Evolutionary conservation across 2,113 vertebrate genomes (phyloP).

Genomic region (Carollia perspicillata): DNA sequence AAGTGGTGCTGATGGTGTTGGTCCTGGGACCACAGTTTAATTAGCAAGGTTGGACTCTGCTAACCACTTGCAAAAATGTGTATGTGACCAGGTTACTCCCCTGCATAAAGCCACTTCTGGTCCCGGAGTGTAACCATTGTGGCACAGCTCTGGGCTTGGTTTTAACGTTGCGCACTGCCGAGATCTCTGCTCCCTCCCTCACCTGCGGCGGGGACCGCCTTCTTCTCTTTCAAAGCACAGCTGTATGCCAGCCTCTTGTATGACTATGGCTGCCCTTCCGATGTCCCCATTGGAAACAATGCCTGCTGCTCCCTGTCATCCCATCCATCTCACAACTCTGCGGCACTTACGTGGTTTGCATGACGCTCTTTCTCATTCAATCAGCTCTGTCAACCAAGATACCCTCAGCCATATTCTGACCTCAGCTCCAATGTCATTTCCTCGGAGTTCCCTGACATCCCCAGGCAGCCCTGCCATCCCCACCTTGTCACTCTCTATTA

Average conservation of each 20-base stretch:
- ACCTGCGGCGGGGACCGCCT: neutral
- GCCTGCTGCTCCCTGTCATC: fast-evolving
- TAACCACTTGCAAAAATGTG: neutral
- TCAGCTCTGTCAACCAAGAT: neutral
- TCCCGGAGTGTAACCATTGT: neutral
- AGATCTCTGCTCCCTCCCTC: neutral
- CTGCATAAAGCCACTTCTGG: too few species aligned
- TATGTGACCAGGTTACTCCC: neutral
- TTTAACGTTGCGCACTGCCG: too few species aligned
- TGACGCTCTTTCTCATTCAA: neutral
- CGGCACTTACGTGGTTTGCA: neutral
- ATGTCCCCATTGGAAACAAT: neutral
- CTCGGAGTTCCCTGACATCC: neutral
- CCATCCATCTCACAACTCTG: neutral
- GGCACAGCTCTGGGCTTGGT: neutral
- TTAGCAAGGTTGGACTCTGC: neutral
- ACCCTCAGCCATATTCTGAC: neutral
- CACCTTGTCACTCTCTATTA: neutral
- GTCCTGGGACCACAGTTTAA: neutral
- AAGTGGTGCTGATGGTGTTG: fast-evolving
- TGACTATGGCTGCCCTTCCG: neutral
- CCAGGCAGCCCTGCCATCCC: neutral
- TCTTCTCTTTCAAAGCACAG: neutral
- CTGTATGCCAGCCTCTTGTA: neutral
- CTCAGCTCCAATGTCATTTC: neutral